Percentiles rank a stretch among this genome's conserved stretches.
Evolutionary conservation across 1,140 invertebrate genomes (phyloP).

Genomic region (Mycetomoellerius zeteki): DNA sequence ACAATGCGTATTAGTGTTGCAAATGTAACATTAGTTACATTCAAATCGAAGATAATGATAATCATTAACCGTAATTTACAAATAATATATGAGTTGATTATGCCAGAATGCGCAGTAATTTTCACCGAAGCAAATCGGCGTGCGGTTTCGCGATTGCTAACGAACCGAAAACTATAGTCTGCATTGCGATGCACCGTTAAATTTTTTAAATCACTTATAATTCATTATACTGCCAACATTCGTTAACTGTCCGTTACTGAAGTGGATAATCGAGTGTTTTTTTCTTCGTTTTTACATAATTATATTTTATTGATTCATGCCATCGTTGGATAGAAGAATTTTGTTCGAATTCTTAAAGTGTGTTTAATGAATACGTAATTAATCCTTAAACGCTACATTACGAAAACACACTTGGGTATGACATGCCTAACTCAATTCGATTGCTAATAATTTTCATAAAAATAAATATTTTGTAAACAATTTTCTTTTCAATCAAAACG

Average conservation of each 20-base stretch:
- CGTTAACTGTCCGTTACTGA: background rate
- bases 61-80: conserved; percentile 64
- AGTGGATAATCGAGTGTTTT: background rate
- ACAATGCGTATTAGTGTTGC: conserved; percentile 56
- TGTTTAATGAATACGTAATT: background rate
- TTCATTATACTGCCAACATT: background rate
- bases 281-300: background rate
- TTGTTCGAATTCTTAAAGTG: background rate
- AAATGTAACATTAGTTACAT: conserved; percentile 66
- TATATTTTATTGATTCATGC: background rate
- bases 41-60: conserved; percentile 60
- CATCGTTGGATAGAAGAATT: background rate
- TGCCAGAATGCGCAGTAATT: conserved; percentile 53
- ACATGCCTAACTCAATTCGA: no score
- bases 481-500: no score
- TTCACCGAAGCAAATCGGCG: conserved; percentile 41
- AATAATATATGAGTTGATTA: conserved; percentile 63
- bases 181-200: conserved; percentile 28
- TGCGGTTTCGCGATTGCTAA: conserved; percentile 37
- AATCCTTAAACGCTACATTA: no score
- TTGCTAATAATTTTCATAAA: no score
- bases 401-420: no score
- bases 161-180: conserved; percentile 48
- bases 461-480: no score
- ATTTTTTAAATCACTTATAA: conserved; percentile 57